phyloP scores from a whole-genome alignment of 2,113 vertebrate species.

The Callaeas wilsoni region DNA sequence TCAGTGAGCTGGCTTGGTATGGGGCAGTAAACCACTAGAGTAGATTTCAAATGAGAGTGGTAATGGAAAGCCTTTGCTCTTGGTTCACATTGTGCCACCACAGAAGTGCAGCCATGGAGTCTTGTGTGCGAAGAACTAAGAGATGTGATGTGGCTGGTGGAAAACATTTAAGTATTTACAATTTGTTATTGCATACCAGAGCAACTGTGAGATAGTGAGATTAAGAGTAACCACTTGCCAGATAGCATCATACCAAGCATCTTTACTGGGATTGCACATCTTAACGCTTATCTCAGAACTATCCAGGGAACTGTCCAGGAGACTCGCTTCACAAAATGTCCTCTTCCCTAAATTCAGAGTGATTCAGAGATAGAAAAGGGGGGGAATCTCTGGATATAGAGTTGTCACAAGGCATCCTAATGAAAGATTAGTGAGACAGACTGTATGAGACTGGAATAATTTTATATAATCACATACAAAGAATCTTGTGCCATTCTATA shows the following conservation, averaged over 20 bases:
- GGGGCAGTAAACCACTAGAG: neutral
- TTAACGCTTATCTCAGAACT: slow-evolving; percentile 31
- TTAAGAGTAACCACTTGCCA: slow-evolving; percentile 12
- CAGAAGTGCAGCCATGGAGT: neutral
- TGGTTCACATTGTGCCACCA: neutral
- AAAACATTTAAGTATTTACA: slow-evolving; percentile 44
- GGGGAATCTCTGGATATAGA: neutral
- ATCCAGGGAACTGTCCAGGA: neutral
- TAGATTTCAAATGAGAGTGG: neutral
- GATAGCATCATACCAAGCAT: slow-evolving; percentile 15
- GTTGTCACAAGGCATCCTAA: neutral
- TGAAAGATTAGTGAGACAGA: neutral
- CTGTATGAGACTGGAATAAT: neutral
- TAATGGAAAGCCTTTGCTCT: neutral
- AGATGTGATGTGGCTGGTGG: neutral
- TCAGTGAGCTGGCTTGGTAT: neutral
- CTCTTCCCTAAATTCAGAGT: neutral
- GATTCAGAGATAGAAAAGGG: neutral
- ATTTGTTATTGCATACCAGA: slow-evolving; percentile 50
- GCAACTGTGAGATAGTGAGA: slow-evolving; percentile 10
- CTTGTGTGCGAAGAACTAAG: neutral
- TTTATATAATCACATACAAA: neutral
- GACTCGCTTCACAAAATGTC: neutral
- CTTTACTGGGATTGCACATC: neutral
- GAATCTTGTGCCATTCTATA: neutral